Base-by-base conservation (phyloP, 2,888 invertebrate species). In the Dryobotodes eremita region DNA sequence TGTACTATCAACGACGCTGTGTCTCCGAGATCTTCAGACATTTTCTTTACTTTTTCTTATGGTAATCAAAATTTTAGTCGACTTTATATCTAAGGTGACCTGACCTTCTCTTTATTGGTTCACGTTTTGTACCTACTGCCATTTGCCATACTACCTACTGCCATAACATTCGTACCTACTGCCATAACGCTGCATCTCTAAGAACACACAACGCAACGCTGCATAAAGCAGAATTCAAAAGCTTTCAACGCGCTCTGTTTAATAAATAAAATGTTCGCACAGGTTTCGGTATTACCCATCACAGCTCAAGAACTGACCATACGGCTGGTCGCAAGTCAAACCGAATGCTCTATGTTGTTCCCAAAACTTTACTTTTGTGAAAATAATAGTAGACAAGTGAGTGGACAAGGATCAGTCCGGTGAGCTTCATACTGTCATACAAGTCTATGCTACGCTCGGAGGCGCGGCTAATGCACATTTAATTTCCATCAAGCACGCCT, bases 381-480 rank as follows among this genome's bases (percentile, higher is more conserved):
- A 50, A 23, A 17, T 23, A 15, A 53, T 61, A 48, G 15, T 59
- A 59, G 1, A 26, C 31, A 50, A 31, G 23, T n/a, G 7, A 31
- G 36, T 86, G 57, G 62, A 55, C 62, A 77, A 70, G 68, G 26
- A 71, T 31, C 59, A 61, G 61, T 74, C 53, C 59, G 23, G 0
- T 77, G 55, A 55, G 83, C 66, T 73, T 72, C 71, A 80, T 36
- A 36, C 31, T 36, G 31, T 36, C 31, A 36, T 62, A 70, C 68
- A 71, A 61, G 65, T 71, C 69, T 57, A 74, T 74, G 87, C 74
- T 68, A 86, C 82, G 90, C 84, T 87, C 65, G 78, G 74, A 50
- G 81, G 81, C 80, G 75, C 84, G 64, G 66, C 84, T 89, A 84
- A 90, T 90, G 87, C 71, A 82, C 79, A 86, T 90, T 90, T 90